Percentiles rank a stretch among this genome's conserved stretches.
Evolutionary conservation across 1,140 invertebrate genomes (phyloP).

Genomic region (Drosophila suzukii): DNA sequence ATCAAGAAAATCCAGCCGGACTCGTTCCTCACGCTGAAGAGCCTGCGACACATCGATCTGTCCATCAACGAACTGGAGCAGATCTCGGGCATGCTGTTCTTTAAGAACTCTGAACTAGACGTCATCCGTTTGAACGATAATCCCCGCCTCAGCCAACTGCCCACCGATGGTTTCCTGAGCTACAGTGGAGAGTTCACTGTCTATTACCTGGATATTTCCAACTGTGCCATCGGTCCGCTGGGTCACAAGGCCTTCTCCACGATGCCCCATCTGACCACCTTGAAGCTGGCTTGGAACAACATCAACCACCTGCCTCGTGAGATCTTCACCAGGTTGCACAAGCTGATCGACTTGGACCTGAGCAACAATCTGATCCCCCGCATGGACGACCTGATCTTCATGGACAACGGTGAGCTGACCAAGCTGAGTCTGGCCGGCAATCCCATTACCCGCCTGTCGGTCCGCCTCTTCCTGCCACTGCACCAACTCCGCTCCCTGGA

Average conservation of each 20-base stretch:
- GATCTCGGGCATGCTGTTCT: conserved; percentile 88
- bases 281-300: conserved; percentile 88
- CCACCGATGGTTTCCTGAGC: conserved; percentile 86
- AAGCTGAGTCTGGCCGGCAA: conserved; percentile 90
- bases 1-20: conserved; percentile 88
- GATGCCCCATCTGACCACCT: conserved; percentile 87
- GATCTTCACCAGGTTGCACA: conserved; percentile 84
- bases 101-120: conserved; percentile 88
- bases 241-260: conserved; percentile 87
- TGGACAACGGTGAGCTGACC: conserved; percentile 86
- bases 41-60: conserved; percentile 88
- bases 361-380: conserved; percentile 88
- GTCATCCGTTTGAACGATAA: conserved; percentile 89
- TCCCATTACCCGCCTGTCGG: conserved; percentile 87
- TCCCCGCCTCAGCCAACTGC: conserved; percentile 87
- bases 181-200: conserved; percentile 87
- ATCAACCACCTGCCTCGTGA: conserved; percentile 85
- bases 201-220: conserved; percentile 88
- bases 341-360: conserved; percentile 88
- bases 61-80: conserved; percentile 88
- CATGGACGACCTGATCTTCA: conserved; percentile 87
- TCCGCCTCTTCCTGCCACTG: conserved; percentile 87
- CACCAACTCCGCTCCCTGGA: conserved; percentile 86
- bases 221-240: conserved; percentile 88
- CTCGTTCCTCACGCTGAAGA: conserved; percentile 87